Evolutionary conservation across 2,113 vertebrate genomes (phyloP).

Genomic region (human (Homo sapiens)): DNA sequence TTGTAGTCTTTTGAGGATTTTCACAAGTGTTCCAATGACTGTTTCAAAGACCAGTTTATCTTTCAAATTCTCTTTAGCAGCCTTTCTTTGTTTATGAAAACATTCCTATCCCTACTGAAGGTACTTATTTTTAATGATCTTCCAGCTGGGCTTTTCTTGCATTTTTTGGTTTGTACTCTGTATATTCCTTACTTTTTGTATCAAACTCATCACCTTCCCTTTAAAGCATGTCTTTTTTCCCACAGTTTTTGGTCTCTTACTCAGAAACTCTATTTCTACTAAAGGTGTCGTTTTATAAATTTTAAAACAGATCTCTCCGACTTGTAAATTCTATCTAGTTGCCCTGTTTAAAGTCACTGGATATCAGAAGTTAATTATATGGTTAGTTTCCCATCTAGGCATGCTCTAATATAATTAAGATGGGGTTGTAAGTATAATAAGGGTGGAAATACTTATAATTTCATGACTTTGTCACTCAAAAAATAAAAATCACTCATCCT

Average conservation of each 20-base stretch:
- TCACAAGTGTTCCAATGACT: neutral
- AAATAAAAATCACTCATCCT: neutral
- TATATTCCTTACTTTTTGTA: neutral
- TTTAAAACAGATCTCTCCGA: neutral
- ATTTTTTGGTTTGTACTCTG: neutral
- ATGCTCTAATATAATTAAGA: neutral
- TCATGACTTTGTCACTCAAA: neutral
- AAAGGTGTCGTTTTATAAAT: neutral
- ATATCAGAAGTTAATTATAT: slow-evolving; percentile 26
- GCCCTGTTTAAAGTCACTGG: neutral
- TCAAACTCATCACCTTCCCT: neutral
- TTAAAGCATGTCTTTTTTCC: neutral
- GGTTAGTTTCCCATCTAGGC: neutral
- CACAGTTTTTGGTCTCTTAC: neutral
- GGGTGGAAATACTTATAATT: neutral
- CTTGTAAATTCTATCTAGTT: neutral
- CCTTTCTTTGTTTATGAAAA: neutral
- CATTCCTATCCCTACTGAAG: neutral
- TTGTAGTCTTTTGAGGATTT: neutral
- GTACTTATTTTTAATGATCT: neutral
- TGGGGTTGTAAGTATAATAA: neutral
- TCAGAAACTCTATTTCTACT: neutral
- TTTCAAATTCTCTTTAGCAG: neutral
- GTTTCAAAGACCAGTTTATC: too few species aligned
- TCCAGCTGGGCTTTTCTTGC: neutral